Evolutionary conservation across 2,888 invertebrate species (phyloP), one percentile per base, ranked within the genome.

Genomic region (Volucella bombylans): DNA sequence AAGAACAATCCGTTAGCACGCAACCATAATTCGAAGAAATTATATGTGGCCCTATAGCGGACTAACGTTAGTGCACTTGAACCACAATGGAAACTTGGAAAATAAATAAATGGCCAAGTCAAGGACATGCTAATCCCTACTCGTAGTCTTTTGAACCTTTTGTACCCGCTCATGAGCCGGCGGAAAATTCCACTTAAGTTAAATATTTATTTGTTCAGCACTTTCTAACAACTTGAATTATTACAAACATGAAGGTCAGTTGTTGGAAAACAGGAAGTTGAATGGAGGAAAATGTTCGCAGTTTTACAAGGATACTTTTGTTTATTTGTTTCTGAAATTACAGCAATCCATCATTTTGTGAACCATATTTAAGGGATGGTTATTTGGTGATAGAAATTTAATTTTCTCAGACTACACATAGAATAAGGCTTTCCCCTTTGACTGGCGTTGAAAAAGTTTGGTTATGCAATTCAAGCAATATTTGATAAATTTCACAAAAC

Each of bases 1-100:
- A 14, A 52, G 52, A 67, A 23, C 12, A 61, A 50, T 14, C 52
- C 38, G 52, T 72, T 54, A 15, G 38, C 72, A 72, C 72, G 72
- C 72, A 62, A 72, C 62, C 59, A 52, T 31, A 18, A 72, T 61
- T 72, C 45, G 31, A 41, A 15, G 54, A 67, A 67, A 23, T 18
- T 14, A 45, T 45, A 15, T 6, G 6, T 31, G 6, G 0, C 31
- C 6, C 6, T 6, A 31, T 31, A 31, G 31, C 31, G 31, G 31
- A 31, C 6, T 31, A 31, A 6, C 4, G 31, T 31, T 31, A 31
- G 6, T 50, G 12, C n/a, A 39, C 41, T 50, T 50, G 50, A 50
- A 39, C 49, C 10, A 15, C 12, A 65, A 50, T 50, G 12, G 50
- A 65, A 50, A 64, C 50, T 49, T 49, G 38, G 18, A 50, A 65